Conservation (phyloP, 2,113 vertebrate genomes). For the Macquaria ambigua region DNA sequence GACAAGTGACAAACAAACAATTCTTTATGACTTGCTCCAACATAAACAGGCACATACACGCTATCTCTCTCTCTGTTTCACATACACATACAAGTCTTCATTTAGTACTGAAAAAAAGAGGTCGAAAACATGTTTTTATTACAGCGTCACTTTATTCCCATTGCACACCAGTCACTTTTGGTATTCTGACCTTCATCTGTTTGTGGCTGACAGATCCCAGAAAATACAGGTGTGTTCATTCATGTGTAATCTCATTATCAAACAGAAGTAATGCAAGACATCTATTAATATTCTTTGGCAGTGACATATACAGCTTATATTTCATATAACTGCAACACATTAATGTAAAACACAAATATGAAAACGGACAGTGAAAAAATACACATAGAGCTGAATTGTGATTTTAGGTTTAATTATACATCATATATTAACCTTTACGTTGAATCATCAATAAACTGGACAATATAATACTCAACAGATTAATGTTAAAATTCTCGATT, state of each 20-base stretch:
- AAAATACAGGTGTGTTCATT: constrained; percentile 9
- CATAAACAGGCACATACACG: neutral
- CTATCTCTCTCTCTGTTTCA: neutral
- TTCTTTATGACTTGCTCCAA: neutral
- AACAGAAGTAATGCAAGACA: neutral
- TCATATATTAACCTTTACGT: neutral
- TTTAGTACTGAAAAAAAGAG: neutral
- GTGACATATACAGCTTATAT: neutral
- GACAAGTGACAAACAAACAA: neutral
- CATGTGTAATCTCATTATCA: neutral
- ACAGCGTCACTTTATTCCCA: neutral
- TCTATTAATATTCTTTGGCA: neutral
- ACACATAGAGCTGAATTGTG: neutral
- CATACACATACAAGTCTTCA: neutral
- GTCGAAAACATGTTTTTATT: neutral
- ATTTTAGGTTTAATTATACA: neutral
- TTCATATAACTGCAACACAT: neutral
- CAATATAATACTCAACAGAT: neutral
- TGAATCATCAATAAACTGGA: neutral
- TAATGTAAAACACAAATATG: neutral
- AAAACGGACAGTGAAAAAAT: neutral
- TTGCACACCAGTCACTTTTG: neutral
- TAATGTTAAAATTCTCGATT: neutral
- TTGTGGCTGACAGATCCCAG: neutral
- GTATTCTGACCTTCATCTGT: neutral